Base-by-base conservation (phyloP, 2,113 vertebrate genomes). In the Clarias gariepinus region DNA sequence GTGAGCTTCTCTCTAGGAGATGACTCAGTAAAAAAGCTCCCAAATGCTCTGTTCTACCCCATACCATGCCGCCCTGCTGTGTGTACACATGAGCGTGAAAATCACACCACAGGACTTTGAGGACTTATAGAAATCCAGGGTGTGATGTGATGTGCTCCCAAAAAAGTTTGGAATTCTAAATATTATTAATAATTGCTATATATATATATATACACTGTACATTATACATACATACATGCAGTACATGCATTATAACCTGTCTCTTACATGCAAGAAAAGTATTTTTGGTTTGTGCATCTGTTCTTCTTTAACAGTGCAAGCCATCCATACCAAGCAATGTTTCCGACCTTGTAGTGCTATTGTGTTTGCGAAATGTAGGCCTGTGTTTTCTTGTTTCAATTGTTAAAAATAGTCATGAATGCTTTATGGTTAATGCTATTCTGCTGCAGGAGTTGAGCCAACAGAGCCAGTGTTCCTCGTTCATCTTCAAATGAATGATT, bases 401-500 rank as follows among this genome's bases (percentile, higher is more conserved):
- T 84, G 71, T 88, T 85, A 60, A 85, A 85, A 83, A 87, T 74
- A 74, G 16, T 81, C 76, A 87, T 85, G 69, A 84, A 74, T 23
- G 18, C 69, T 78, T 83, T 81, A 84, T 76, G 33, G 52, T 58
- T 86, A 81, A 89, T 84, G 55, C 28, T 23, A 58, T 81, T 87
- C 69, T 63, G 52, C 55, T 58, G 66, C 83, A 74, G 85, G 63
- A 82, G 33, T 55, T 41, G 63, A 86, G 81, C 73, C 58, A 84
- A 74, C 85, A 86, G 57, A 33, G 41, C 71, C 41, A 41, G 73
- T 55, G 57, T 47, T 79, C 69, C 79, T 86, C 64, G 85, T 86
- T 88, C 82, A 81, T 74, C 88, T 66, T 88, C 84, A 86, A 85
- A 89, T 88, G 33, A 89, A 88, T 88, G 78, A 90, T 86, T 89